These are phyloP conservation scores for Hylomyscus alleni DNA, from an alignment of 2,797 vertebrate genomes.

Conservation along the genomic window DNA sequence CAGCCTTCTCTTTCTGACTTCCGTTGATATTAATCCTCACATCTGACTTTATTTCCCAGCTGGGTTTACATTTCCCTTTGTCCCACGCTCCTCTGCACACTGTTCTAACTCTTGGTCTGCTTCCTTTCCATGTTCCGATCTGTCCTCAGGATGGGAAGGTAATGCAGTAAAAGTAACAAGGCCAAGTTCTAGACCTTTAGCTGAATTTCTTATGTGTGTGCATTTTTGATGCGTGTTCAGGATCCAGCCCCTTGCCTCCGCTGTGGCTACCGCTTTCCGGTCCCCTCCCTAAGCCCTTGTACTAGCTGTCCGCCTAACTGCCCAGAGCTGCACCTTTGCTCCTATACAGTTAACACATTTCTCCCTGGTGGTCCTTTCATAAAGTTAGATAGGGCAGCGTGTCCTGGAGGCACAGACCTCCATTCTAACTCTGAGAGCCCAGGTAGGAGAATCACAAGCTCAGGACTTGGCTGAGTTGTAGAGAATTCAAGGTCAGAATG, in stretches of 20 bases:
- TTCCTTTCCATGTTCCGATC: not conserved
- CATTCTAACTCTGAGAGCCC: not conserved
- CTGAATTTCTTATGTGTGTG: not conserved
- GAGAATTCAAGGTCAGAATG: not conserved
- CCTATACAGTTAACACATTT: too few relatives aligned
- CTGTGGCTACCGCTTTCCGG: not conserved
- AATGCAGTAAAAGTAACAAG: not conserved
- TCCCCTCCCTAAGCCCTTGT: not conserved
- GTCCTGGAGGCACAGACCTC: not conserved
- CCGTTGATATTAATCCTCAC: not conserved
- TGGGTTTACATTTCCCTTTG: slow-evolving; percentile 46
- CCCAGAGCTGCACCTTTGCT: not conserved
- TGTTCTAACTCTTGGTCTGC: slow-evolving; percentile 12
- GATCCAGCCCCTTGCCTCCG: not conserved
- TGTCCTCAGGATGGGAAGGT: not conserved
- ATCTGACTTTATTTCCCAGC: slow-evolving; percentile 44
- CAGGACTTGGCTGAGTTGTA: not conserved
- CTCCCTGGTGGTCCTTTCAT: not conserved
- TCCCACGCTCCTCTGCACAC: not conserved
- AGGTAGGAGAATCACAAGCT: not conserved
- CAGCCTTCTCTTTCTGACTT: not conserved
- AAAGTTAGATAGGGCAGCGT: not conserved
- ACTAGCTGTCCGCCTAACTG: not conserved
- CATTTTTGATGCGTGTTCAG: not conserved
- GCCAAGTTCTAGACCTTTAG: not conserved